Percentiles rank a stretch among this genome's conserved stretches.
Conservation (phyloP, 2,888 invertebrate species). For the Neoitamus cyanurus region DNA sequence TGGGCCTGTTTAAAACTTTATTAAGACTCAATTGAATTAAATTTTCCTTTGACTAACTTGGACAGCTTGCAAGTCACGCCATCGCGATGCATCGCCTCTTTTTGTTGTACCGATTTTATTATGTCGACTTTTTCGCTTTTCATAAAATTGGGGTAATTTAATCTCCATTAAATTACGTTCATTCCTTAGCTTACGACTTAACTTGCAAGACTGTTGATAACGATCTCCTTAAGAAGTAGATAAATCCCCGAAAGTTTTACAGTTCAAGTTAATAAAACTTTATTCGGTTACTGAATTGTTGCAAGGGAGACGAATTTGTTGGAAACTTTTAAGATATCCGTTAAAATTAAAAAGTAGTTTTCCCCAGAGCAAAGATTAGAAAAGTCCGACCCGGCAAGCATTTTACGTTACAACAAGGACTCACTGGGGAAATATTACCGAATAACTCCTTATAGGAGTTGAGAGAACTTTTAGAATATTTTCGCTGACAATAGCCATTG, state of each 20-base stretch:
- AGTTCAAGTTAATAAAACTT: neutral
- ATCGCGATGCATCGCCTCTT: too few relatives aligned
- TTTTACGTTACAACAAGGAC: neutral
- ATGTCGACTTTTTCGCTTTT: too few relatives aligned
- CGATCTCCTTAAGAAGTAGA: neutral
- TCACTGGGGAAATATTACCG: neutral
- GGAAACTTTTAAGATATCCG: neutral
- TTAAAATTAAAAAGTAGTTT: neutral
- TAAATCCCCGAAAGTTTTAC: neutral
- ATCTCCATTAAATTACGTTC: too few relatives aligned
- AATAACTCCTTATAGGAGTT: neutral
- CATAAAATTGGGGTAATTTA: too few relatives aligned
- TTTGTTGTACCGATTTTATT: too few relatives aligned
- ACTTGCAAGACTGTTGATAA: neutral
- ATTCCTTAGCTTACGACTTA: neutral
- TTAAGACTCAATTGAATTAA: too few relatives aligned
- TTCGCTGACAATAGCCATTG: neutral
- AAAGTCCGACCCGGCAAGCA: neutral
- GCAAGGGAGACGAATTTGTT: neutral
- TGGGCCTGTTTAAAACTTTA: too few relatives aligned
- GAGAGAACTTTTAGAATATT: neutral
- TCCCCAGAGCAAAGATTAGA: neutral
- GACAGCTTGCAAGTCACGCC: too few relatives aligned
- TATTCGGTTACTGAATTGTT: neutral
- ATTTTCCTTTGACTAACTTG: too few relatives aligned